These are phyloP conservation scores for Cololabis saira DNA, from an alignment of 2,113 vertebrate species.

Conservation along the genomic window DNA sequence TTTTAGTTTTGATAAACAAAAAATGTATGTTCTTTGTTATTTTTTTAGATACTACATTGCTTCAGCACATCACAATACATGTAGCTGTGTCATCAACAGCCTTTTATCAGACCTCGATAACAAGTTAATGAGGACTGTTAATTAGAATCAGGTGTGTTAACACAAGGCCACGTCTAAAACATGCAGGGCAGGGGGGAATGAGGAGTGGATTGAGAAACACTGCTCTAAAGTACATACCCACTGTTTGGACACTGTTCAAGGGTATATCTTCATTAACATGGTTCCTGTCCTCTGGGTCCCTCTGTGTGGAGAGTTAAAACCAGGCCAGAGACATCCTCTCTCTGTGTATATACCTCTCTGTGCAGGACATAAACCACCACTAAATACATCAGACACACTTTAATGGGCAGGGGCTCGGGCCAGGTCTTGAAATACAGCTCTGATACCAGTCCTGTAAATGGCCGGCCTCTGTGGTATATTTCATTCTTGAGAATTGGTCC, in stretches of 20 bases:
- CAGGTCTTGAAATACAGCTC: slow-evolving; percentile 77
- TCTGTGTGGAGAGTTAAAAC: slow-evolving; percentile 13
- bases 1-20: too few relatives aligned
- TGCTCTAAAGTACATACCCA: slow-evolving; percentile 21
- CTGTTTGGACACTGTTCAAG: slow-evolving; percentile 29
- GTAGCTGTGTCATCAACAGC: too few relatives aligned
- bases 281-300: slow-evolving; percentile 4
- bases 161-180: too few relatives aligned
- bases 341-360: slow-evolving; percentile 75
- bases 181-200: too few relatives aligned
- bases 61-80: too few relatives aligned
- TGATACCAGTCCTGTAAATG: slow-evolving; percentile 76
- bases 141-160: too few relatives aligned
- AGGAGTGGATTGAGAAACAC: too few relatives aligned
- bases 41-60: too few relatives aligned
- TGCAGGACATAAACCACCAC: slow-evolving; percentile 80
- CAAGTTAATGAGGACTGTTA: too few relatives aligned
- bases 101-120: too few relatives aligned
- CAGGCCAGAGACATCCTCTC: slow-evolving; percentile 69
- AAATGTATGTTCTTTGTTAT: too few relatives aligned
- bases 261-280: slow-evolving; percentile 38
- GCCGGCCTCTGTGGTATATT: slow-evolving; percentile 65
- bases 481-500: slow-evolving; percentile 76
- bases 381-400: slow-evolving; percentile 77
- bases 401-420: slow-evolving; percentile 71